A percentile compares a stretch with the other conserved stretches of the same genome.
These are phyloP conservation scores for Anastatus disparis DNA, from an alignment of 1,140 invertebrate species.

Conservation along the genomic window DNA sequence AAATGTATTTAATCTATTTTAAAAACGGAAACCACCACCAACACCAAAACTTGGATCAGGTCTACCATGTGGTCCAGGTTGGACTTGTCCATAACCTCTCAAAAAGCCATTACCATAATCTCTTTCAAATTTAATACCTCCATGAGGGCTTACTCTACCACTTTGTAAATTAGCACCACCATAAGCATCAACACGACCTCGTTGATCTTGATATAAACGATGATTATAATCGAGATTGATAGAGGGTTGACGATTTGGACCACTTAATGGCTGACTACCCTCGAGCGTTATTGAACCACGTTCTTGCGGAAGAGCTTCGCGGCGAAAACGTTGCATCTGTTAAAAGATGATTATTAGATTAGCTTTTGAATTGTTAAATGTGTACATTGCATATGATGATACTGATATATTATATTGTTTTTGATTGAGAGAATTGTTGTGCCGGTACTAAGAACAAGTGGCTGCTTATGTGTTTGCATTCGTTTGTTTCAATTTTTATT, in stretches of 20 bases:
- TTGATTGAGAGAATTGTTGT: neutral
- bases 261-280: slow-evolving; percentile 36
- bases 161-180: slow-evolving; percentile 32
- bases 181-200: slow-evolving; percentile 4
- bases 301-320: slow-evolving; percentile 1
- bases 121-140: slow-evolving; percentile 29
- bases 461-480: too few species aligned
- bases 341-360: too few species aligned
- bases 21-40: neutral
- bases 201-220: slow-evolving; percentile 23
- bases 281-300: slow-evolving; percentile 14
- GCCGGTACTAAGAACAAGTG: too few species aligned
- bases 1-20: too few species aligned
- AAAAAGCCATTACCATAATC: slow-evolving; percentile 40
- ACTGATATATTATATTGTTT: too few species aligned
- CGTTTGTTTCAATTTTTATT: too few species aligned
- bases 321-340: slow-evolving; percentile 16
- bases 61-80: slow-evolving; percentile 38
- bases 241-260: slow-evolving; percentile 41
- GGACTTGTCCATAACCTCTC: slow-evolving; percentile 35
- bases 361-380: too few species aligned
- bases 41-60: slow-evolving; percentile 31
- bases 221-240: slow-evolving; percentile 43
- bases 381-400: too few species aligned
- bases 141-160: slow-evolving; percentile 31